These are phyloP conservation scores for Leucania comma DNA, from an alignment of 2,888 invertebrate genomes.

Conservation along the genomic window DNA sequence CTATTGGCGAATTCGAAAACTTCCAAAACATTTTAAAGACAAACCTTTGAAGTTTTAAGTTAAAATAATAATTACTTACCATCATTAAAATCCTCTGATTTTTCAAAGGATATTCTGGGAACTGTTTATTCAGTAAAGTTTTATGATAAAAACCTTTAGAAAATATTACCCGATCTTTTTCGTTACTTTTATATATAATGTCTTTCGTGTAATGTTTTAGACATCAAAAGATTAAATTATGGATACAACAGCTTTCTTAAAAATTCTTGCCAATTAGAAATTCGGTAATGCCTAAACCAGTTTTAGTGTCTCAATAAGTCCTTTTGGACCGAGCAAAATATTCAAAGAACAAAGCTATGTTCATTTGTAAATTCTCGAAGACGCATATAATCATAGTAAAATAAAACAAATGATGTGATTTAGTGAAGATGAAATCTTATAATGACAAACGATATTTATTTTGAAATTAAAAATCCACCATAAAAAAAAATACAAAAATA, in stretches of 20 bases:
- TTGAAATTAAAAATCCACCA: no score
- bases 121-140: neutral
- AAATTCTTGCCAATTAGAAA: no score
- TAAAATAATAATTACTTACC: neutral
- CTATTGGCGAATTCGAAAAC: neutral
- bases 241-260: neutral
- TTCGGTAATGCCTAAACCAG: no score
- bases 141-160: neutral
- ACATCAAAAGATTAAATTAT: neutral
- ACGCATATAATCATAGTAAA: no score
- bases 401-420: no score
- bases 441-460: no score
- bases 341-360: neutral
- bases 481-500: no score
- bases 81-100: neutral
- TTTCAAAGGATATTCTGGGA: neutral
- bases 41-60: neutral
- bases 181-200: neutral
- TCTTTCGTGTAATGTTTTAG: neutral
- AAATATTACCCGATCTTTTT: neutral
- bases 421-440: no score
- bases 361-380: no score
- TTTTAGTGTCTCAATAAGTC: neutral
- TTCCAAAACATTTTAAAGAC: neutral
- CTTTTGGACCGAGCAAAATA: neutral